phyloP scores from a whole-genome alignment of 2,113 vertebrate species.

The Periophthalmus modestus region DNA sequence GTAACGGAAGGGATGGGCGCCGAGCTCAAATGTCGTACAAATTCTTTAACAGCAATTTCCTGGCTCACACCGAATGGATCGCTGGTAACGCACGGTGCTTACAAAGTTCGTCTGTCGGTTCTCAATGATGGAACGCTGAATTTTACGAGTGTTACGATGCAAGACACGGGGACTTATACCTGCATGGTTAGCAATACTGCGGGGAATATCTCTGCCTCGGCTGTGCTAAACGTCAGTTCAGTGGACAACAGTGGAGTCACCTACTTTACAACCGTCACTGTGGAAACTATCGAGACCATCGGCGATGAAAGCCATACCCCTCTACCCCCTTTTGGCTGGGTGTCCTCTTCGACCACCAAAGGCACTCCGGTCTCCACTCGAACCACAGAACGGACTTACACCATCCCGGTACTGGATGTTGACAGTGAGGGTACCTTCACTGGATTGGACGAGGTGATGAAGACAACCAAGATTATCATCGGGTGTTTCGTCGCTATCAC shows the following conservation, averaged over 20 bases:
- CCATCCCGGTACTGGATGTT: conserved; percentile 88
- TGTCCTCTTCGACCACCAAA: conserved; percentile 90
- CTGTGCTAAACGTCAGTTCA: conserved; percentile 93
- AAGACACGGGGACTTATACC: conserved; percentile 96
- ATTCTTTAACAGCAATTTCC: conserved; percentile 91
- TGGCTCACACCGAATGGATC: conserved; percentile 97
- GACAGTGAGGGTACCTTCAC: conserved; percentile 72
- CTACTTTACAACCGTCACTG: conserved; percentile 96
- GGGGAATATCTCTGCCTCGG: conserved; percentile 95
- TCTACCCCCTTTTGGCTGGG: conserved; percentile 88
- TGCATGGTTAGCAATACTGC: conserved; percentile 98
- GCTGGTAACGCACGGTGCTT: conserved; percentile 91
- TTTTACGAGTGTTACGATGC: conserved; percentile 91
- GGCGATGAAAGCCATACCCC: conserved; percentile 90
- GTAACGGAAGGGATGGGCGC: conserved; percentile 89
- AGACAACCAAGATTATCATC: conserved; percentile 82
- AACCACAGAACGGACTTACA: conserved; percentile 90
- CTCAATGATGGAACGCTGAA: conserved; percentile 95
- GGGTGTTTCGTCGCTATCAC: conserved; percentile 96
- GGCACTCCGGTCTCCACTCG: conserved; percentile 84
- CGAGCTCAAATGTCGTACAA: conserved; percentile 94
- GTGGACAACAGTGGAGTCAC: conserved; percentile 89
- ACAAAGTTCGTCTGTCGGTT: conserved; percentile 90
- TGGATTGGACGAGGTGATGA: conserved; percentile 81
- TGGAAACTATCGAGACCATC: conserved; percentile 92